These are phyloP conservation scores for Pollenia griseotomentosa DNA, from an alignment of 2,888 invertebrate genomes.

Conservation along the genomic window DNA sequence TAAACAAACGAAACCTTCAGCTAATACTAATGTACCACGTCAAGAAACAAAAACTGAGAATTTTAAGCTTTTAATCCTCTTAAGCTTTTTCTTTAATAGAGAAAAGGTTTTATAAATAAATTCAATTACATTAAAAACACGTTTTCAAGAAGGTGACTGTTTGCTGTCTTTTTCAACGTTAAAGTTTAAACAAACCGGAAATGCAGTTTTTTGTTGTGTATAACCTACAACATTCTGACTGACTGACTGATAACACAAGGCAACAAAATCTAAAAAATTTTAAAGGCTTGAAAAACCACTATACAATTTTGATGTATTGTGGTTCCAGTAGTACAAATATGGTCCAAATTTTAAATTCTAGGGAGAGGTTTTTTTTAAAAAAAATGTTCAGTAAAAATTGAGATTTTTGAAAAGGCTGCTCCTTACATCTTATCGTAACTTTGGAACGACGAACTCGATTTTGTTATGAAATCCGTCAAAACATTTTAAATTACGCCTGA, in stretches of 20 bases:
- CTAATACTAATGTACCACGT: not conserved
- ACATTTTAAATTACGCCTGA: no score
- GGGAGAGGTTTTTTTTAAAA: no score
- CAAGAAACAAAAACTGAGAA: slow-evolving; percentile 5
- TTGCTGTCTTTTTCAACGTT: slow-evolving; percentile 1
- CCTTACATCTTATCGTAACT: no score
- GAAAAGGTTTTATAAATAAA: slow-evolving; percentile 13
- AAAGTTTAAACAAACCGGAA: slow-evolving; percentile 43
- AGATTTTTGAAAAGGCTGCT: no score
- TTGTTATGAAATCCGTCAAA: no score
- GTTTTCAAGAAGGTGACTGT: slow-evolving; percentile 36
- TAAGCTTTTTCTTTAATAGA: slow-evolving; percentile 18
- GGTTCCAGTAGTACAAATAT: no score
- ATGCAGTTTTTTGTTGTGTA: slow-evolving; percentile 12
- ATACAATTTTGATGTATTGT: no score
- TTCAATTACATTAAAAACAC: slow-evolving; percentile 50
- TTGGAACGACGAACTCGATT: no score
- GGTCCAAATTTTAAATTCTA: no score
- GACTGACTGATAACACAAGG: not conserved
- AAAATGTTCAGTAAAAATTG: no score
- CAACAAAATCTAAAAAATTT: no score
- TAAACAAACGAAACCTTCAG: slow-evolving; percentile 20
- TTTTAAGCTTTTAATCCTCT: slow-evolving; percentile 53
- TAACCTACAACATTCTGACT: not conserved
- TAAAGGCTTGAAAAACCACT: no score